Conservation (phyloP, 1,140 invertebrate species). For the Nebria ingens region DNA sequence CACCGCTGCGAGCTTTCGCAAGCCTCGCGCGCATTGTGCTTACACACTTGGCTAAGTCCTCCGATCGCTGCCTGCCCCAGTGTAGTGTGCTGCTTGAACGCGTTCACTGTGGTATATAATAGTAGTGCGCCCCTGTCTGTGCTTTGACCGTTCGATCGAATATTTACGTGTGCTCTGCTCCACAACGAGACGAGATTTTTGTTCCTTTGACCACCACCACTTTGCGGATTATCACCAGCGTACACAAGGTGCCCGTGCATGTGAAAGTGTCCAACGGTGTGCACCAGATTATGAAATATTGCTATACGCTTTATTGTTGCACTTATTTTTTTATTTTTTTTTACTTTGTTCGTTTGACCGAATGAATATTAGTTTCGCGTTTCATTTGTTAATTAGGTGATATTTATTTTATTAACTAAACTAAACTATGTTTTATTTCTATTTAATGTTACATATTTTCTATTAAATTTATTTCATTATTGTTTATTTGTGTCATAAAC, state of each 20-base stretch:
- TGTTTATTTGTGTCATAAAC: too few relatives aligned
- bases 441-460: too few relatives aligned
- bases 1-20: not conserved
- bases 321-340: too few relatives aligned
- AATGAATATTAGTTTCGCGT: too few relatives aligned
- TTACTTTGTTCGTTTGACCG: too few relatives aligned
- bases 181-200: not conserved
- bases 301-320: too few relatives aligned
- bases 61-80: too few relatives aligned
- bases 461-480: too few relatives aligned
- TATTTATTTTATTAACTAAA: too few relatives aligned
- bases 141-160: constrained; percentile 1
- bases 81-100: not conserved
- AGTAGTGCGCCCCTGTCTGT: not conserved
- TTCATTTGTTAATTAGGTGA: too few relatives aligned
- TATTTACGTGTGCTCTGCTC: not conserved
- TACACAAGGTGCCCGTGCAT: not conserved
- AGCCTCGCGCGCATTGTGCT: not conserved
- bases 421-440: too few relatives aligned
- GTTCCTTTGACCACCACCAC: constrained; percentile 1
- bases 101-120: not conserved
- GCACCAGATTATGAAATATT: not conserved
- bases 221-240: not conserved
- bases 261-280: constrained; percentile 2
- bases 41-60: constrained; percentile 2